Base-by-base conservation (phyloP, 2,797 vertebrate species). In the Threskiornis aethiopicus region DNA sequence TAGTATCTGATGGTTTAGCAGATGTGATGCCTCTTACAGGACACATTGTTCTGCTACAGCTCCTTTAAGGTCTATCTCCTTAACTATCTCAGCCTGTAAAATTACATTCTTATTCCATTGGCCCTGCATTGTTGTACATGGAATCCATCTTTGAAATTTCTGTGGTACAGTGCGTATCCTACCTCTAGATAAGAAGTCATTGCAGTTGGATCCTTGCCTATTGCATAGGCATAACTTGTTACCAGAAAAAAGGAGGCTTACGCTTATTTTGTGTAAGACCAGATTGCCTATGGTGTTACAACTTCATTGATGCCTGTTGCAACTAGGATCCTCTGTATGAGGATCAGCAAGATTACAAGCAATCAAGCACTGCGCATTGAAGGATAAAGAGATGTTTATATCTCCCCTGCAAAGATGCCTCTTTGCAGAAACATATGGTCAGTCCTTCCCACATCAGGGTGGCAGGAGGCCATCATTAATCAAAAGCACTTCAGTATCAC, bases 101-200 rank as follows among this genome's bases (percentile, higher is more conserved):
- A 37, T 7, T 13, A 6, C n/a, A 10, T 31, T 49, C 51, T 33
- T 28, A 7, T 42, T 64, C 26, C 24, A 5, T 3, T 22, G 22
- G 28, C 67, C n/a, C 41, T 19, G 67, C 5, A 2, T 54, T 51
- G 25, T 33, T 33, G 1, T 1, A 35, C 1, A 0, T 21, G 76
- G 29, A 33, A 35, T 33, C 55, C 25, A 8, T 12, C 61, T 52
- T 12, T 42, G 51, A 20, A 16, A 44, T 26, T 11, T 16, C 65
- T 28, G 61, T 39, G 51, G 17, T 9, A 7, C 16, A 3, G 42
- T 15, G 37, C 2, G 1, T 46, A 35, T 52, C 14, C 65, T 84
- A 24, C 51, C 37, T 73, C 37, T 35, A 35, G 35, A 4, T 26
- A 12, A 59, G 69, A 18, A 12, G 5, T 46, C 37, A 3, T 49